Percentiles rank a stretch among this genome's conserved stretches.
Evolutionary conservation across 53 echinoderm and acorn worm species (phyloP).

Genomic region (Zoroaster sp.): DNA sequence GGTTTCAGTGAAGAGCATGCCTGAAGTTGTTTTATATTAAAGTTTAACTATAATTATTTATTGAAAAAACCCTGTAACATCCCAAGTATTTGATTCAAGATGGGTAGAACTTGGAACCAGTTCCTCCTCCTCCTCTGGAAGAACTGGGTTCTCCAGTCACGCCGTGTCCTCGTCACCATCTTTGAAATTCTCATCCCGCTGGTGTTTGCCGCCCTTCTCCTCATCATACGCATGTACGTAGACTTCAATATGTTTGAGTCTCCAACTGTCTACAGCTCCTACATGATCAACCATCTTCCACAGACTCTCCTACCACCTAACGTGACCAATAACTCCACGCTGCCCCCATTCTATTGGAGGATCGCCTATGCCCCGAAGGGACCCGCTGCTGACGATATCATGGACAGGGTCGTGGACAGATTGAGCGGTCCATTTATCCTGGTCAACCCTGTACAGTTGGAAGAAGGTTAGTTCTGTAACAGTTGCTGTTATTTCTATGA

Average conservation of each 20-base stretch:
- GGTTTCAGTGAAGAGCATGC: background rate
- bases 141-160: constrained; percentile 77
- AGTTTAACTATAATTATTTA: background rate
- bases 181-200: constrained; percentile 79
- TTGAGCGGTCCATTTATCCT: background rate
- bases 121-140: constrained; percentile 78
- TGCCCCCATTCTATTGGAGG: constrained; percentile 59
- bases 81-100: constrained; percentile 1
- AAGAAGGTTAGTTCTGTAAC: background rate
- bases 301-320: constrained; percentile 45
- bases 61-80: background rate
- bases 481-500: background rate
- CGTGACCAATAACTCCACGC: background rate
- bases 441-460: constrained; percentile 23
- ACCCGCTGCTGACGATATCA: constrained; percentile 48
- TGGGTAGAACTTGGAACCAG: constrained; percentile 71
- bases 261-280: constrained; percentile 59
- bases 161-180: constrained; percentile 57
- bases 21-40: background rate
- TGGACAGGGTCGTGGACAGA: constrained; percentile 40
- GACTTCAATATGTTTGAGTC: constrained; percentile 44
- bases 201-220: constrained; percentile 62
- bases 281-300: constrained; percentile 40
- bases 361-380: constrained; percentile 68
- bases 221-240: constrained; percentile 58